Conservation (phyloP, 2,113 vertebrate genomes). For the Laticauda colubrina region DNA sequence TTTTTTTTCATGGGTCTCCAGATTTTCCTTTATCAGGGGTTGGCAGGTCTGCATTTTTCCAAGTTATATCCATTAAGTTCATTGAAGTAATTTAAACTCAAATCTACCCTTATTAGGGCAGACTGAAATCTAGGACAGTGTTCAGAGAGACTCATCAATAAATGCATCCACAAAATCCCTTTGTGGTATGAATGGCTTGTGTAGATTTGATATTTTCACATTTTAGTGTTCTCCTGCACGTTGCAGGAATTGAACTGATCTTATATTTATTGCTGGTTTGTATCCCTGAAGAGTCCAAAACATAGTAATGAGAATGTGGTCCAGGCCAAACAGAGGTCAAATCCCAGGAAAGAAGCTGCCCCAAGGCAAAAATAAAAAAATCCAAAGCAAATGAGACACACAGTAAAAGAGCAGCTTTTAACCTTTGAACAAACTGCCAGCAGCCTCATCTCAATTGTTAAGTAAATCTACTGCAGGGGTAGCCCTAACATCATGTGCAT, state of each 20-base stretch:
- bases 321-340: neutral
- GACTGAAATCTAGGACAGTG: neutral
- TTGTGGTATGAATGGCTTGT: neutral
- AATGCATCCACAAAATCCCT: neutral
- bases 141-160: neutral
- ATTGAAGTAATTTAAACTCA: neutral
- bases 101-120: neutral
- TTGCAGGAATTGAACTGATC: neutral
- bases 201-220: neutral
- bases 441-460: neutral
- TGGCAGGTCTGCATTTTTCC: neutral
- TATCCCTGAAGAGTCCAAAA: neutral
- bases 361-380: neutral
- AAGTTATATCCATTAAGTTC: neutral
- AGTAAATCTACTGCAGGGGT: neutral
- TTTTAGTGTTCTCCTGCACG: neutral
- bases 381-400: neutral
- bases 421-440: neutral
- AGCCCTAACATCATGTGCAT: neutral
- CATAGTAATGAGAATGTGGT: neutral
- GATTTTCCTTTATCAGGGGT: no score
- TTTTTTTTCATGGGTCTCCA: no score
- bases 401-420: neutral
- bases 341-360: neutral
- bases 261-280: neutral